Percentiles rank a stretch among this genome's conserved stretches.
These are phyloP conservation scores for Menidia beryllina DNA, from an alignment of 2,113 vertebrate genomes.

Conservation along the genomic window DNA sequence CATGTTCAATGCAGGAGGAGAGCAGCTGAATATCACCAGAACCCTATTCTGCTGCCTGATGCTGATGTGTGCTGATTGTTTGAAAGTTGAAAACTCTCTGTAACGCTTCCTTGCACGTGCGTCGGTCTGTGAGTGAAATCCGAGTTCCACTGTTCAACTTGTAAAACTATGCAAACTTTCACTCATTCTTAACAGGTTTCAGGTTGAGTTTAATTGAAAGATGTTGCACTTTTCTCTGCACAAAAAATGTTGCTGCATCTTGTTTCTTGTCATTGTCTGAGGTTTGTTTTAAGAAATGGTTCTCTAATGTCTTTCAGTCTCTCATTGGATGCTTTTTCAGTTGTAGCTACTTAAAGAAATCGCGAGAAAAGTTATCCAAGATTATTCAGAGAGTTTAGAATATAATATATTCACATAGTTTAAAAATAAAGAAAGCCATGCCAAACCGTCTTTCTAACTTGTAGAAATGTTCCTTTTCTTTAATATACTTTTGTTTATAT, in stretches of 20 bases:
- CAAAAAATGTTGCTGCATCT: too few species aligned
- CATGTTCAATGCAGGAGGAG: constrained; percentile 23
- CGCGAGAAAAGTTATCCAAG: too few species aligned
- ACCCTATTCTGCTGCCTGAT: constrained; percentile 15
- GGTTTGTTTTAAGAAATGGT: too few species aligned
- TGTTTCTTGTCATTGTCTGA: too few species aligned
- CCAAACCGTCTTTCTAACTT: too few species aligned
- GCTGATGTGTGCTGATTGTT: constrained; percentile 4
- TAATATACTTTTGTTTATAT: background rate
- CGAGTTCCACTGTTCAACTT: constrained; percentile 2
- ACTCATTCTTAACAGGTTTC: background rate
- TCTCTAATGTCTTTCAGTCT: too few species aligned
- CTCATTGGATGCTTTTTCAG: too few species aligned
- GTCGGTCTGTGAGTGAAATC: background rate
- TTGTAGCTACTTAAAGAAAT: too few species aligned
- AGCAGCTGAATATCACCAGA: constrained; percentile 26
- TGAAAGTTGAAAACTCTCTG: constrained; percentile 12
- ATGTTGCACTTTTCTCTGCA: background rate
- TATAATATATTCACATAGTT: too few species aligned
- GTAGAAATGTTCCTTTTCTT: background rate
- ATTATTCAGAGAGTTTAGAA: too few species aligned
- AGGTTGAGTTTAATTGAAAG: background rate
- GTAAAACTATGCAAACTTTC: background rate
- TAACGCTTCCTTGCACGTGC: background rate
- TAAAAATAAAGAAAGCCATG: too few species aligned